Evolutionary conservation across 2,113 vertebrate species (phyloP).

Genomic region (Pedetes capensis): DNA sequence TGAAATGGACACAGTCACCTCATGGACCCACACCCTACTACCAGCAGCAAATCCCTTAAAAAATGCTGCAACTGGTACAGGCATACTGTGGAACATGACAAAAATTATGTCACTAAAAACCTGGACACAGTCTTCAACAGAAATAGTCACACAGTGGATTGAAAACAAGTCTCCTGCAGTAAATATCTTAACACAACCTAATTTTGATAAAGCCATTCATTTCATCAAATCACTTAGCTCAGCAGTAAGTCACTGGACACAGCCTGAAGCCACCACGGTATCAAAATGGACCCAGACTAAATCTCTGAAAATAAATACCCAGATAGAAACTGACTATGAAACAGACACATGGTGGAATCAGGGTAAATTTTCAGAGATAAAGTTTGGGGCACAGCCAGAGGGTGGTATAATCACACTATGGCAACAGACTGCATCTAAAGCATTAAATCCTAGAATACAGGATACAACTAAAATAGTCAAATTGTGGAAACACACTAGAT

Average conservation of each 20-base stretch:
- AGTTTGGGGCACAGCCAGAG: no score
- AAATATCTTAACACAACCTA: neutral
- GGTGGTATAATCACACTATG: neutral
- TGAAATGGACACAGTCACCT: neutral
- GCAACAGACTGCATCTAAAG: neutral
- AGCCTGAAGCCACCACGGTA: neutral
- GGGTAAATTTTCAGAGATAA: neutral
- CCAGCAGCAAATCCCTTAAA: no score
- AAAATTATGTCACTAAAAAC: neutral
- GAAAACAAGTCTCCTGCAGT: neutral
- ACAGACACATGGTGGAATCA: neutral
- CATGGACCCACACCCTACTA: neutral
- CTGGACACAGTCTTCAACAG: neutral
- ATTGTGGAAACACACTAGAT: neutral
- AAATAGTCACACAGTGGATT: neutral
- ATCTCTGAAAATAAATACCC: neutral
- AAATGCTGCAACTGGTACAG: neutral
- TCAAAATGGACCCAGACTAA: neutral
- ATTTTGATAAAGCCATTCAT: neutral
- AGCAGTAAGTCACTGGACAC: neutral
- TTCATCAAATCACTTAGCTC: neutral
- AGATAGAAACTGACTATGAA: neutral
- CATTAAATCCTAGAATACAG: no score
- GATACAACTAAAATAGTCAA: neutral
- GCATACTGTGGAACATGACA: neutral